Conservation (phyloP, 2,888 invertebrate genomes). For the Bombylius major region DNA sequence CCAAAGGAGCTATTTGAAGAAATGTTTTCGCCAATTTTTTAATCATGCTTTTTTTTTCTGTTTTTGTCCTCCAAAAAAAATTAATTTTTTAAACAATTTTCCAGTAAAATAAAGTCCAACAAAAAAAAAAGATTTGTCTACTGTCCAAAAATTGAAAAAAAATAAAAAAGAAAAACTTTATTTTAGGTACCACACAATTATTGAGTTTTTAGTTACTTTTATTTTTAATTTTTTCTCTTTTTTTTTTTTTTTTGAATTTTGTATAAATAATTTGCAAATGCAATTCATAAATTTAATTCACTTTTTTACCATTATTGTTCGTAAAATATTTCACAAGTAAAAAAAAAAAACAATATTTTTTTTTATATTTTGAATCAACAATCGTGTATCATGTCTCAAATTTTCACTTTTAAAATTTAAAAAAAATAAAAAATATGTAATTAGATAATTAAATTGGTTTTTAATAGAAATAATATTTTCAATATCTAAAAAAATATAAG, state of each 20-base stretch:
- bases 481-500: too few species aligned
- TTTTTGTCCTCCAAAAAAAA: too few species aligned
- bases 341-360: conserved; percentile 2
- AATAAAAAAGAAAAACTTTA: background rate
- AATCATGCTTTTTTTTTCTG: too few species aligned
- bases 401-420: background rate
- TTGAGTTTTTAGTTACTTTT: background rate
- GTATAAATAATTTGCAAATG: background rate
- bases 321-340: conserved; percentile 2
- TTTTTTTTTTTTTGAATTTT: background rate
- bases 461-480: background rate
- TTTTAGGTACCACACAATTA: too few species aligned
- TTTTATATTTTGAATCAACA: background rate
- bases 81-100: too few species aligned
- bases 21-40: too few species aligned
- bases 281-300: conserved; percentile 4
- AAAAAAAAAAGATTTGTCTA: too few species aligned
- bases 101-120: too few species aligned
- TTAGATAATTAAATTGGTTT: background rate
- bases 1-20: too few species aligned
- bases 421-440: background rate
- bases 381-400: background rate
- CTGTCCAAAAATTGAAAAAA: background rate
- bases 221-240: background rate
- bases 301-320: conserved; percentile 4